Evolutionary conservation across 2,797 vertebrate species (phyloP).

Genomic region (Centroberyx gerrardi): DNA sequence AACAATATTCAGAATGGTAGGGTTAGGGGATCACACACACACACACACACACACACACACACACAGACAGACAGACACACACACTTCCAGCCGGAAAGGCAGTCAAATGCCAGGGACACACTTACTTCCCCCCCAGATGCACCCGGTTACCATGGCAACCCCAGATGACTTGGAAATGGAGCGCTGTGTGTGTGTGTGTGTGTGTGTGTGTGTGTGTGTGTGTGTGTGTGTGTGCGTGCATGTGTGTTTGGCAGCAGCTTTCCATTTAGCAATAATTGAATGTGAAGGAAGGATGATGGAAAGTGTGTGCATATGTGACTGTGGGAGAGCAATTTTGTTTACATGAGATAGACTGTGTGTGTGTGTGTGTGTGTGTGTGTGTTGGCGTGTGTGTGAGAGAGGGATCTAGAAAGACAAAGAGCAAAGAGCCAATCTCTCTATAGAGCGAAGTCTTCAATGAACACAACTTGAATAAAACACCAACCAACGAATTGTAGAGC

Average conservation of each 20-base stretch:
- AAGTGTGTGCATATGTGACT: conserved; percentile 23
- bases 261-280: conserved; percentile 58
- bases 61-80: conserved; percentile 10
- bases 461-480: too few relatives aligned
- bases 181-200: conserved; percentile 23
- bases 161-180: conserved; percentile 20
- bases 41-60: conserved; percentile 2
- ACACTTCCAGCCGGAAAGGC: conserved; percentile 22
- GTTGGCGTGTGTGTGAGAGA: not conserved
- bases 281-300: conserved; percentile 32
- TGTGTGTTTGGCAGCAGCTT: conserved; percentile 47
- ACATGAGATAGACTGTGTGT: not conserved
- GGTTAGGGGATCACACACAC: conserved; percentile 40
- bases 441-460: not conserved
- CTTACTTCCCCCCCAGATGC: not conserved
- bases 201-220: conserved; percentile 29
- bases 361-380: conserved; percentile 7
- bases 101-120: not conserved
- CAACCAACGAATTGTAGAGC: too few relatives aligned
- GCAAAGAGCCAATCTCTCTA: not conserved
- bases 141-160: conserved; percentile 60
- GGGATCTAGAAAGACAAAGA: not conserved
- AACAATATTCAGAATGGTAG: conserved; percentile 12
- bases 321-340: not conserved
- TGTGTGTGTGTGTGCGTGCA: conserved; percentile 19